Base-by-base conservation (phyloP, 2,888 invertebrate species). In the Drosophila robusta region DNA sequence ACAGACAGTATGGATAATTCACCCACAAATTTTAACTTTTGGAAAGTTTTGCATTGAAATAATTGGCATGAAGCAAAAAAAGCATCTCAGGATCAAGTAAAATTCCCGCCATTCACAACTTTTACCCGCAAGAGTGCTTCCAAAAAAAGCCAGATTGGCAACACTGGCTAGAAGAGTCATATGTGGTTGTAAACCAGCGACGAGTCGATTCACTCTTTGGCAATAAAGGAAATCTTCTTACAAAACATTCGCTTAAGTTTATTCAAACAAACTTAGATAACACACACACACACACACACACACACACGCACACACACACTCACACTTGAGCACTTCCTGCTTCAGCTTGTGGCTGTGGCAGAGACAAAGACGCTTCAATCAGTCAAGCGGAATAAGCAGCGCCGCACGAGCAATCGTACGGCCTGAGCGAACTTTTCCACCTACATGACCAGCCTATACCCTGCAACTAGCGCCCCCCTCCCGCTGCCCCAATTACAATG, bases 181-280 rank as follows among this genome's bases (percentile, higher is more conserved):
- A 68, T 87, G 55, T 78, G 83, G 80, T 67, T 75, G 76, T 71
- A 78, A 80, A 71, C 69, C 68, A 77, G 66, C 29, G 29, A 29
- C n/a, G 44, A 81, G 69, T 51, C 71, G 56, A 75, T 70, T 75
- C 80, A 80, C 83, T 84, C 74, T 70, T 70, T 81, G 85, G 79
- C 85, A 86, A 86, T 80, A 87, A 82, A 74, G 81, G 82, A 82
- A 89, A 80, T 89, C 90, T 84, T 77, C 90, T 78, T 86, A 88
- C 84, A 89, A 85, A 85, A 87, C 89, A 89, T 86, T 89, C 90
- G 81, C 78, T 87, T 80, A 89, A 89, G 89, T 90, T 89, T 90
- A 89, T 87, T 89, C 88, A 84, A 89, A 89, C 86, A 81, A 90
- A 87, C 80, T 88, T 87, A 84, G 90, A 89, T 89, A 89, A 87